These are phyloP conservation scores for Martes martes DNA, from an alignment of 2,113 vertebrate species.

Conservation along the genomic window DNA sequence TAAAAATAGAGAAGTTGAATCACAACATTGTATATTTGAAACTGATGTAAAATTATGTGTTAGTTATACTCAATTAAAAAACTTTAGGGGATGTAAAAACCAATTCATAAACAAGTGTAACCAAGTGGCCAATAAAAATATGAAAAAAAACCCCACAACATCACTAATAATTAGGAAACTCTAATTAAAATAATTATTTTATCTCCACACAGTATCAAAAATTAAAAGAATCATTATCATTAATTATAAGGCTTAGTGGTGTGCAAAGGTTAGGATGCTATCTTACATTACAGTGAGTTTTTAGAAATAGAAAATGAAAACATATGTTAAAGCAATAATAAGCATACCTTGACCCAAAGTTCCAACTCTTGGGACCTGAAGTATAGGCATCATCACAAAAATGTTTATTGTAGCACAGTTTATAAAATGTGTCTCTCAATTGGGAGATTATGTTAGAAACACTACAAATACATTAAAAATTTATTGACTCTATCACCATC, in stretches of 20 bases:
- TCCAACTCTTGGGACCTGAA: not conserved
- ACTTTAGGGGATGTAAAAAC: not conserved
- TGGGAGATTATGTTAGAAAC: not conserved
- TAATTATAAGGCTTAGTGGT: not conserved
- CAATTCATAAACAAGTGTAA: not conserved
- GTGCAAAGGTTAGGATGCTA: not conserved
- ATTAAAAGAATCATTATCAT: not conserved
- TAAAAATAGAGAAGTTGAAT: not conserved
- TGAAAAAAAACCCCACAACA: not conserved
- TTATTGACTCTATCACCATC: not conserved
- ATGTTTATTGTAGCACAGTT: not conserved
- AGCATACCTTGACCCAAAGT: not conserved
- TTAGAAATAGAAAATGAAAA: not conserved
- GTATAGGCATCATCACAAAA: not conserved
- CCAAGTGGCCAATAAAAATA: not conserved
- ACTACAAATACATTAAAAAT: not conserved
- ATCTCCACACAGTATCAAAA: not conserved
- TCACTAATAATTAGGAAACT: not conserved
- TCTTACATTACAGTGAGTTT: not conserved
- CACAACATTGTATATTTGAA: not conserved
- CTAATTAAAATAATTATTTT: not conserved
- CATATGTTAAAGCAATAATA: not conserved
- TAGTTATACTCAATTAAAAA: not conserved
- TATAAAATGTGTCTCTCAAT: not conserved
- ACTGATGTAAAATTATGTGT: not conserved